phyloP scores from a whole-genome alignment of 1,140 invertebrate species.

The Listronotus bonariensis region DNA sequence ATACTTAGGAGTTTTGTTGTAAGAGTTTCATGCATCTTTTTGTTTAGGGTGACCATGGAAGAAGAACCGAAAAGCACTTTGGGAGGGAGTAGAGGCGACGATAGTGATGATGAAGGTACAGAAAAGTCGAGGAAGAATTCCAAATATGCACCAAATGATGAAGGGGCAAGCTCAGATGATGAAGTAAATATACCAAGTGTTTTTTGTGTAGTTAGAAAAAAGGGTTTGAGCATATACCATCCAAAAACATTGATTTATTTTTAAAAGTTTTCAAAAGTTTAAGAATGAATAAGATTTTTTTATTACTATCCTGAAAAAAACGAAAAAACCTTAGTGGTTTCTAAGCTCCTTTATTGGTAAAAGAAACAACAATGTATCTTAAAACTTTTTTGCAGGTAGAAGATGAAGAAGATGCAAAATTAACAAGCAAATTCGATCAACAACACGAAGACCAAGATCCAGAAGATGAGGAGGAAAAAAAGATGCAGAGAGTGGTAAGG shows the following conservation, averaged over 20 bases:
- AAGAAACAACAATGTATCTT: background rate
- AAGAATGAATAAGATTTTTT: no score
- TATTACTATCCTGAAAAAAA: no score
- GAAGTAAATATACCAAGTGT: constrained; percentile 49
- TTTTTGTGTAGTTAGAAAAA: no score
- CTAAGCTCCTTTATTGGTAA: background rate
- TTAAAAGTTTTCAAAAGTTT: no score
- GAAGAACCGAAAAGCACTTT: constrained; percentile 50
- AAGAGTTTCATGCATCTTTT: constrained; percentile 8
- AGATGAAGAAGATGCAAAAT: constrained; percentile 64
- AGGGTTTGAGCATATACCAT: no score
- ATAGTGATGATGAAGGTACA: constrained; percentile 63
- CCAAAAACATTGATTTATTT: no score
- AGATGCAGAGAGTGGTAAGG: constrained; percentile 53
- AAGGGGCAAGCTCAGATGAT: constrained; percentile 65
- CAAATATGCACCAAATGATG: constrained; percentile 2
- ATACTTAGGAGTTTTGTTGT: no score
- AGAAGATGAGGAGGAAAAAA: constrained; percentile 70
- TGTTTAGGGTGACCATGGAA: constrained; percentile 47
- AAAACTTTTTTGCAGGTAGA: constrained; percentile 50
- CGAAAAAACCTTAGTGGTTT: no score
- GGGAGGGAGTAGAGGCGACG: constrained; percentile 47
- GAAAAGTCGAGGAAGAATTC: constrained; percentile 29
- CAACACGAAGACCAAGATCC: constrained; percentile 81
- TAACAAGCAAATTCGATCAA: constrained; percentile 63